Evolutionary conservation across 2,888 invertebrate species (phyloP), one percentile per base, ranked within the genome.

Genomic region (Tipula confusa): DNA sequence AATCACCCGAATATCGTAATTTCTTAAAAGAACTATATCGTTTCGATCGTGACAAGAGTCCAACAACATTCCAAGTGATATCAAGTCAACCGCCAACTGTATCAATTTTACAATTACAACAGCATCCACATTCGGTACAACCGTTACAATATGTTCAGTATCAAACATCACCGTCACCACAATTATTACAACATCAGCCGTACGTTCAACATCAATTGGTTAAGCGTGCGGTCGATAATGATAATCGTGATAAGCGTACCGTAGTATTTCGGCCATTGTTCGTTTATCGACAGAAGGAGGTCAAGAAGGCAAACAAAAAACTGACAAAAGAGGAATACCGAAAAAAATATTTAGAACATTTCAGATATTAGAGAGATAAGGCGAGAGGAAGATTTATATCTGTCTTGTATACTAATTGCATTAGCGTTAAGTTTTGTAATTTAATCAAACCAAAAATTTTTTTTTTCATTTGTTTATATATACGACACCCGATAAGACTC

Each of bases 221-320:
- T 7, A 64, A 64, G 9, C 18, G 64, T 2, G 4, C 80, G 1
- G 7, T 2, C 29, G 80, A 80, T 29, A 29, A 29, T 28, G n/a
- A 13, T 13, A 79, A 81, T 36, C 79, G 83, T 7, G 13, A 38
- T 2, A 84, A 83, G 33, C 83, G 84, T 9, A 13, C 38, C 1
- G 24, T 83, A 11, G 31, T 83, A 43, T 83, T 83, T 36, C 79
- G 83, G 1, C 84, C 84, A 83, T 28, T 84, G 24, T 84, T 84
- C 33, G 82, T 84, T 7, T 84, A 84, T 33, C 36, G 83, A 3
- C 83, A 84, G 38, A 29, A 84, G 24, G 24, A 83, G 24, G 79
- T 84, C 24, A 38, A 79, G 28, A 82, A 36, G 13, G 15, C 24
- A 38, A 29, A 80, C n/a, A 31, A 29, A 7, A 80, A 29, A n/a